Percentiles rank a stretch among this genome's conserved stretches.
These are phyloP conservation scores for Paramormyrops hopkinsi DNA, from an alignment of 2,797 vertebrate genomes.

Conservation along the genomic window DNA sequence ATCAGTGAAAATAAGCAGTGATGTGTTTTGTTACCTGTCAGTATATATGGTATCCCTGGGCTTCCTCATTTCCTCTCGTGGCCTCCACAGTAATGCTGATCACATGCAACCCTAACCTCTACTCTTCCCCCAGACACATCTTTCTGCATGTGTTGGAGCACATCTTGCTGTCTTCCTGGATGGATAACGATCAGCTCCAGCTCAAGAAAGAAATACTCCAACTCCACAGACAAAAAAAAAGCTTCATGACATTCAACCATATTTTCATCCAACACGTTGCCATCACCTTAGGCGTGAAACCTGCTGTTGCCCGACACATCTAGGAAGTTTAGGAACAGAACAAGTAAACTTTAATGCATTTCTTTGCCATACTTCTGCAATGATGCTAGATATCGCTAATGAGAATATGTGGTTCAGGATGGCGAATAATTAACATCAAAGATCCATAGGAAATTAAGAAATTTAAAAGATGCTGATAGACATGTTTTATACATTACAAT, in stretches of 20 bases:
- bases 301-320: neutral
- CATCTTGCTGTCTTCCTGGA: neutral
- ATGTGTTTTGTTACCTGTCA: too few species aligned
- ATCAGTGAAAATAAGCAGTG: neutral
- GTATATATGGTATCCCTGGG: neutral
- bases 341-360: neutral
- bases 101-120: neutral
- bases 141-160: neutral
- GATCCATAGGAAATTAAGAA: neutral
- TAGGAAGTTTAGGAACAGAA: neutral
- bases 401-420: neutral
- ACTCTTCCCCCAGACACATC: neutral
- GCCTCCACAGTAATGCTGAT: neutral
- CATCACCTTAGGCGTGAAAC: neutral
- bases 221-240: neutral
- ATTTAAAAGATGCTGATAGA: neutral
- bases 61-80: neutral
- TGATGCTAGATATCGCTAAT: neutral
- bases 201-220: neutral
- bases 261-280: neutral
- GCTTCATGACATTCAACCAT: neutral
- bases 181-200: neutral
- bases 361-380: neutral
- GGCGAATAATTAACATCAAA: neutral
- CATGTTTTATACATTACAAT: slow-evolving; percentile 8